Conservation (phyloP, 2,888 invertebrate genomes). For the Pollenia amentaria region DNA sequence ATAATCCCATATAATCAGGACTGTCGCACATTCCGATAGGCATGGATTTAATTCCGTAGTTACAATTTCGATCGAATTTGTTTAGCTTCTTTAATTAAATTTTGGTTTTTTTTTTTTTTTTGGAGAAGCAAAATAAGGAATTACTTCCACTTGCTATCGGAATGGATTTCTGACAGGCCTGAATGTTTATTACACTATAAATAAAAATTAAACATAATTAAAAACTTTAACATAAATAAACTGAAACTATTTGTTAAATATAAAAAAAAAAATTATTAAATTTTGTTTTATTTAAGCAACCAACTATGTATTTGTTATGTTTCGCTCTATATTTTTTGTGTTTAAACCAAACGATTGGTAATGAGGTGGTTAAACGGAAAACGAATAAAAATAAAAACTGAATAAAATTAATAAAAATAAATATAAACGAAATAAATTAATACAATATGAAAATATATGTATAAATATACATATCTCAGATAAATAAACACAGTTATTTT, state of each 20-base stretch:
- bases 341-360: constrained; percentile 26
- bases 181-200: too few species aligned
- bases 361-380: constrained; percentile 25
- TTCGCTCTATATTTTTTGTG: constrained; percentile 5
- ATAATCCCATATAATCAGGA: too few species aligned
- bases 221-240: constrained; percentile 31
- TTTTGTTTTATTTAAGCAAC: constrained; percentile 49
- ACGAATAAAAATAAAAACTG: neutral
- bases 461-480: constrained; percentile 6
- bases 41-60: too few species aligned
- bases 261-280: constrained; percentile 2
- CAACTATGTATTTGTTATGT: constrained; percentile 31
- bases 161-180: too few species aligned
- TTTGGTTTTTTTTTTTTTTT: too few species aligned
- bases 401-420: constrained; percentile 1
- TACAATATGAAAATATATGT: constrained; percentile 45
- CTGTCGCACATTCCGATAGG: too few species aligned
- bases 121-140: too few species aligned
- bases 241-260: constrained; percentile 45
- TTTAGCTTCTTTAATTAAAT: too few species aligned
- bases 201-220: constrained; percentile 6
- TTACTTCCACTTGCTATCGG: too few species aligned
- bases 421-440: constrained; percentile 48
- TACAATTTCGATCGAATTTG: too few species aligned
- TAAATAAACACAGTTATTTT: constrained; percentile 28